Conservation (phyloP, 2,113 vertebrate species). For the Lepisosteus osseus region DNA sequence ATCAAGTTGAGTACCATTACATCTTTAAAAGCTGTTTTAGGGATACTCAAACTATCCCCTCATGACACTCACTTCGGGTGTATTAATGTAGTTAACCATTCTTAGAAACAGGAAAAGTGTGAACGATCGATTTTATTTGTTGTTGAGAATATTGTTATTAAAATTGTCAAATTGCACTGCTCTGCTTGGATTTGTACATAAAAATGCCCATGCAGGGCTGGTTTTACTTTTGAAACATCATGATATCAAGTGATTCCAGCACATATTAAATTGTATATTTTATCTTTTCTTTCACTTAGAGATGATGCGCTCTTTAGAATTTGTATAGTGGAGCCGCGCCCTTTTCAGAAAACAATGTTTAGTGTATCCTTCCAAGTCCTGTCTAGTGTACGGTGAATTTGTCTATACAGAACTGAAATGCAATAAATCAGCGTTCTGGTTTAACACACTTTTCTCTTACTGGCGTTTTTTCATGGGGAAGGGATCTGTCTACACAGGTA, state of each 20-base stretch:
- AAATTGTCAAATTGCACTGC: slow-evolving; percentile 47
- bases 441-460: slow-evolving; percentile 9
- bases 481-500: too few relatives aligned
- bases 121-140: slow-evolving; percentile 34
- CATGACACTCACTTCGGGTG: neutral
- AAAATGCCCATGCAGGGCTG: slow-evolving; percentile 10
- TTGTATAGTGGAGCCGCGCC: slow-evolving; percentile 45
- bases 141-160: slow-evolving; percentile 1
- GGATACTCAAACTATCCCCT: too few relatives aligned
- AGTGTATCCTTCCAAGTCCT: slow-evolving; percentile 51
- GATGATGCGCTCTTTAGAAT: slow-evolving; percentile 15
- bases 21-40: neutral
- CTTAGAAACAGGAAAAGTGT: slow-evolving; percentile 16
- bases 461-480: neutral
- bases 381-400: slow-evolving; percentile 57
- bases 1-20: neutral
- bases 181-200: slow-evolving; percentile 35
- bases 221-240: neutral
- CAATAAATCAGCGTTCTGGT: slow-evolving; percentile 59
- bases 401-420: slow-evolving; percentile 49
- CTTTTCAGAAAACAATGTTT: slow-evolving; percentile 35
- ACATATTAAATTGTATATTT: slow-evolving; percentile 41
- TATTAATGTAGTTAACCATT: neutral
- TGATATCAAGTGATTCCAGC: slow-evolving; percentile 24
- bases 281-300: slow-evolving; percentile 23